A percentile compares a stretch with the other conserved stretches of the same genome.
Conservation (phyloP, 2,888 invertebrate species). For the Phaedon cochleariae region DNA sequence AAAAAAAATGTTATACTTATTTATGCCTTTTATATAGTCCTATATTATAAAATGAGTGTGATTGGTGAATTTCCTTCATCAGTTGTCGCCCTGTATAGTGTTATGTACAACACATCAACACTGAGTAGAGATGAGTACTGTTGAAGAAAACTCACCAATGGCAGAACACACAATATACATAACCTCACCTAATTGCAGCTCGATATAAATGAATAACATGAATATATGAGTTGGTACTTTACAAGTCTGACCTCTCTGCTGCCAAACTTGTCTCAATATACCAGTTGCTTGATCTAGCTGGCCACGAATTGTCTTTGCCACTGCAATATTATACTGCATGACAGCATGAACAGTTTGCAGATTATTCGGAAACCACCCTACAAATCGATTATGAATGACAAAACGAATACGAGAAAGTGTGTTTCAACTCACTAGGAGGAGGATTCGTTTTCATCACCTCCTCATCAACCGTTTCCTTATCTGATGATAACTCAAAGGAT, state of each 20-base stretch:
- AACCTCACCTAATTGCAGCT: constrained; percentile 68
- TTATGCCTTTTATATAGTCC: not conserved
- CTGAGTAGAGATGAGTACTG: too few species aligned
- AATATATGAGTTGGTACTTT: constrained; percentile 71
- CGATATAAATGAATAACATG: constrained; percentile 72
- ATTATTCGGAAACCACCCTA: constrained; percentile 72
- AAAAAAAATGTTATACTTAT: too few species aligned
- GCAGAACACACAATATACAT: too few species aligned
- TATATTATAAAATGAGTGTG: not conserved
- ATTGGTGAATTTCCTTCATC: not conserved
- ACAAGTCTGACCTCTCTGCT: constrained; percentile 61
- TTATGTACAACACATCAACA: too few species aligned
- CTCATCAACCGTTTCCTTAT: constrained; percentile 63
- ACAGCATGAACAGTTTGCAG: constrained; percentile 74
- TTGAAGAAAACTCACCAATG: too few species aligned
- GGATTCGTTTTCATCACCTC: constrained; percentile 56
- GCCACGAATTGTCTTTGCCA: constrained; percentile 77
- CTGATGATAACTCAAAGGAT: constrained; percentile 60
- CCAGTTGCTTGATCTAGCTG: constrained; percentile 72
- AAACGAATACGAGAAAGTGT: not conserved
- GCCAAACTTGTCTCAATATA: constrained; percentile 64
- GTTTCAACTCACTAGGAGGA: constrained; percentile 52
- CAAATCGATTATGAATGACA: constrained; percentile 11
- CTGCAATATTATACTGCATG: constrained; percentile 80
- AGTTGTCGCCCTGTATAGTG: too few species aligned